phyloP scores from a whole-genome alignment of 2,888 invertebrate genomes.

The Odontocolon sp. region DNA sequence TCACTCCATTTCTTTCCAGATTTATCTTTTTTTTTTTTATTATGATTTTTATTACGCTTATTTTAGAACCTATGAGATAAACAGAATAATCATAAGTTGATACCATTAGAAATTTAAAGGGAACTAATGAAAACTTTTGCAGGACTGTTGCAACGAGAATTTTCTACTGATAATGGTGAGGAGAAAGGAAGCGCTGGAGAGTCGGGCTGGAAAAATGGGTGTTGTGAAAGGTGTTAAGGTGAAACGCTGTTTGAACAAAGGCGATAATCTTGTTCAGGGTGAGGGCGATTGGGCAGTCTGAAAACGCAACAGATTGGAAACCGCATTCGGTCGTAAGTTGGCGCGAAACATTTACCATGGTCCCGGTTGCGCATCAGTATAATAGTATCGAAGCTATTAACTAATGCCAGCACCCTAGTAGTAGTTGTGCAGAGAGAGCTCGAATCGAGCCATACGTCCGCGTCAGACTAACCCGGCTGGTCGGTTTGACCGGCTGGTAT shows the following conservation, averaged over 20 bases:
- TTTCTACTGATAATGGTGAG: not conserved
- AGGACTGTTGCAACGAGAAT: not conserved
- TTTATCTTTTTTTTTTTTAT: slow-evolving; percentile 1
- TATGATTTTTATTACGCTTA: not conserved
- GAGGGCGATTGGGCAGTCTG: slow-evolving; percentile 63
- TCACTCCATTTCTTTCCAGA: slow-evolving; percentile 12
- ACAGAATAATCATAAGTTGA: not conserved
- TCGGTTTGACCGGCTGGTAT: slow-evolving; percentile 52
- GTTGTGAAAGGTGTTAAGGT: slow-evolving; percentile 26
- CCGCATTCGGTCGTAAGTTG: slow-evolving; percentile 75
- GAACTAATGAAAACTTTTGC: no score
- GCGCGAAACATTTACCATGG: slow-evolving; percentile 72
- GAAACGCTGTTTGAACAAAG: slow-evolving; percentile 24
- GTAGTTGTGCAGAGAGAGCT: slow-evolving; percentile 62
- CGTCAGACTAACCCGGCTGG: slow-evolving; percentile 49
- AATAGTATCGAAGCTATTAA: slow-evolving; percentile 76
- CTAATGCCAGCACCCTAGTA: slow-evolving; percentile 74
- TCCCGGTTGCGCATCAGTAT: slow-evolving; percentile 67
- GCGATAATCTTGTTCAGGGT: slow-evolving; percentile 47
- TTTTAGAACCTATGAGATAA: not conserved
- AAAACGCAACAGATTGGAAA: slow-evolving; percentile 81
- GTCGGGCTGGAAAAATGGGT: no score
- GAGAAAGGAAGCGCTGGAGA: not conserved
- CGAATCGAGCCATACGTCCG: slow-evolving; percentile 75
- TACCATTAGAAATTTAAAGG: no score